Evolutionary conservation across 2,797 vertebrate species (phyloP).

Genomic region (Dallia pectoralis): DNA sequence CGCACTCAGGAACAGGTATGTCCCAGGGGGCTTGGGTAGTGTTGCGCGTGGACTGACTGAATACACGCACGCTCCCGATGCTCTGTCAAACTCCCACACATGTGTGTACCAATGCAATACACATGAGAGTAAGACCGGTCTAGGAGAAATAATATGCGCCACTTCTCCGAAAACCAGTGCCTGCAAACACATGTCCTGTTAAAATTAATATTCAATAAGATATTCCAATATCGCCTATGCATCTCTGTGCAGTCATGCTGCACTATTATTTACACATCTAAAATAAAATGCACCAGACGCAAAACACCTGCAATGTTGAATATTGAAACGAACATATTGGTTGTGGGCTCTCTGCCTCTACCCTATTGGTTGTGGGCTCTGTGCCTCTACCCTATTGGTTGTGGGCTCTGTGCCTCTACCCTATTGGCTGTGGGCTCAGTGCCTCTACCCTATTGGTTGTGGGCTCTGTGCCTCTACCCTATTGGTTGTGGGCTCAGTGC

Average conservation of each 20-base stretch:
- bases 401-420: no score
- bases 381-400: slow-evolving; percentile 84
- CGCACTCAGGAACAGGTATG: not conserved
- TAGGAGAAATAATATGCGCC: not conserved
- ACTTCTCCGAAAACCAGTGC: slow-evolving; percentile 3
- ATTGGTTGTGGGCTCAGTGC: no score
- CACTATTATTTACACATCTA: not conserved
- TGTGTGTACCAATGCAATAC: slow-evolving; percentile 33
- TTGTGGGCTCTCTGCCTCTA: slow-evolving; percentile 90
- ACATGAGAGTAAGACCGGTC: not conserved
- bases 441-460: slow-evolving; percentile 96
- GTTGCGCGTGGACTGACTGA: not conserved
- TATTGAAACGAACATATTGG: slow-evolving; percentile 82
- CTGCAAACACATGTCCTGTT: not conserved
- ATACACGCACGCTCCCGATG: slow-evolving; percentile 19
- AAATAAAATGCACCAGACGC: no score
- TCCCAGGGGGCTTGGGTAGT: slow-evolving; percentile 1
- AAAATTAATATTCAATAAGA: not conserved
- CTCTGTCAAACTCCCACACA: slow-evolving; percentile 22
- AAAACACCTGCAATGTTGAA: not conserved
- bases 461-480: slow-evolving; percentile 89
- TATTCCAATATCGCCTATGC: not conserved
- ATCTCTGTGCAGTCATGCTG: not conserved
- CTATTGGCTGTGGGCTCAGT: no score
- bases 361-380: slow-evolving; percentile 95